Percentiles rank a stretch among this genome's conserved stretches.
Conservation (phyloP, 2,797 vertebrate species). For the Myiotriccus ornatus region DNA sequence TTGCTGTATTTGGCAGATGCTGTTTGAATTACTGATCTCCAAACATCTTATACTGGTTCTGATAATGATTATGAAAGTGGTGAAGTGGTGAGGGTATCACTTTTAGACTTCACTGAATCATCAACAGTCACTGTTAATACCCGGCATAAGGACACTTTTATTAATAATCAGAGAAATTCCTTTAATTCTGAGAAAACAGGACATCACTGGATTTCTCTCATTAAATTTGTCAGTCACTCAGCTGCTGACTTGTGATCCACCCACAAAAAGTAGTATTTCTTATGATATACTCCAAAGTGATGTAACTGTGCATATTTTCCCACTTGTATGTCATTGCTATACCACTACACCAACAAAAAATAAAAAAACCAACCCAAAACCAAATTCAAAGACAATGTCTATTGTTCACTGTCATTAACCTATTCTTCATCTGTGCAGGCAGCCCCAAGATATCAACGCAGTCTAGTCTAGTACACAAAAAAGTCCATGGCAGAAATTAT, state of each 20-base stretch:
- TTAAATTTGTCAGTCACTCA: not conserved
- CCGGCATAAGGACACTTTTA: not conserved
- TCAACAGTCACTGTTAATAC: not conserved
- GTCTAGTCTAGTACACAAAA: not conserved
- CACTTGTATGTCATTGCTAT: not conserved
- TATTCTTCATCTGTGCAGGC: not conserved
- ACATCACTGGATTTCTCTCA: not conserved
- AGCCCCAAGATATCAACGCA: not conserved
- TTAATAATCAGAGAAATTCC: not conserved
- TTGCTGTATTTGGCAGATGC: not conserved
- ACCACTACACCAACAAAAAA: not conserved
- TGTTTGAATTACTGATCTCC: not conserved
- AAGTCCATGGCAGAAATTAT: not conserved
- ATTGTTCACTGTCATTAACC: not conserved
- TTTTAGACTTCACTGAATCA: not conserved
- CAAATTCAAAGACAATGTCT: not conserved
- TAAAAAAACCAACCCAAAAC: accelerated
- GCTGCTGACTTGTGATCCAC: not conserved
- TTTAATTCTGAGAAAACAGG: not conserved
- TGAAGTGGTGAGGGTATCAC: not conserved
- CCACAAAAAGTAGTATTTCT: not conserved
- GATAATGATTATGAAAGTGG: not conserved
- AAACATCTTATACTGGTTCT: not conserved
- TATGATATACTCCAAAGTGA: not conserved
- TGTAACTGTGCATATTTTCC: not conserved